Evolutionary conservation across 2,888 invertebrate species (phyloP).

Genomic region (Lasioglossum zephyrum): DNA sequence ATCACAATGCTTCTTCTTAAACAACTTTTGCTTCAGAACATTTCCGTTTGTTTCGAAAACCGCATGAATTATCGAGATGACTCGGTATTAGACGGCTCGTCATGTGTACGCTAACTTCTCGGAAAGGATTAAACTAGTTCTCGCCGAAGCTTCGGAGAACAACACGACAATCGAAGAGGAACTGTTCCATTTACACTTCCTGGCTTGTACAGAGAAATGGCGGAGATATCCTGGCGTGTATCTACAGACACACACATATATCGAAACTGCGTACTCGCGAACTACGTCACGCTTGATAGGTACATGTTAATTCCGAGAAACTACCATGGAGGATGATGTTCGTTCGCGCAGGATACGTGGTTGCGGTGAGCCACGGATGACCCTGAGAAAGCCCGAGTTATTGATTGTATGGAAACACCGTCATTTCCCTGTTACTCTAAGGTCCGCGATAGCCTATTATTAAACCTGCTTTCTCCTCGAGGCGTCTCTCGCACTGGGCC

Average conservation of each 20-base stretch:
- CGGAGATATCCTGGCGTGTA: neutral
- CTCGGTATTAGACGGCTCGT: neutral
- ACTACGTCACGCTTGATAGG: neutral
- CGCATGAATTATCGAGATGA: neutral
- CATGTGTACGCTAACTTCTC: neutral
- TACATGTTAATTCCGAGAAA: conserved; percentile 19
- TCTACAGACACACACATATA: neutral
- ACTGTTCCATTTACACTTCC: neutral
- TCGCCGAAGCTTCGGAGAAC: neutral
- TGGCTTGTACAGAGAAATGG: neutral
- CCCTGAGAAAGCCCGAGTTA: conserved; percentile 53
- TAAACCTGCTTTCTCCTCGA: conserved; percentile 36
- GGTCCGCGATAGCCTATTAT: conserved; percentile 56
- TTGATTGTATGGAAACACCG: conserved; percentile 58
- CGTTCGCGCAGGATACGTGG: conserved; percentile 15
- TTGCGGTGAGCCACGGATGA: conserved; percentile 36
- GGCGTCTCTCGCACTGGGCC: neutral
- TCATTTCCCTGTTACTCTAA: conserved; percentile 51
- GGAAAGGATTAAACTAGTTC: neutral
- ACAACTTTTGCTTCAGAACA: neutral
- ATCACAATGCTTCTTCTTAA: neutral
- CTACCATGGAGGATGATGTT: conserved; percentile 5
- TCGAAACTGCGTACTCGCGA: neutral
- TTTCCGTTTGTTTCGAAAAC: neutral
- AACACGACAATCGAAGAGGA: neutral